phyloP scores from a whole-genome alignment of 2,113 vertebrate species.

The Aldabrachelys gigantea region DNA sequence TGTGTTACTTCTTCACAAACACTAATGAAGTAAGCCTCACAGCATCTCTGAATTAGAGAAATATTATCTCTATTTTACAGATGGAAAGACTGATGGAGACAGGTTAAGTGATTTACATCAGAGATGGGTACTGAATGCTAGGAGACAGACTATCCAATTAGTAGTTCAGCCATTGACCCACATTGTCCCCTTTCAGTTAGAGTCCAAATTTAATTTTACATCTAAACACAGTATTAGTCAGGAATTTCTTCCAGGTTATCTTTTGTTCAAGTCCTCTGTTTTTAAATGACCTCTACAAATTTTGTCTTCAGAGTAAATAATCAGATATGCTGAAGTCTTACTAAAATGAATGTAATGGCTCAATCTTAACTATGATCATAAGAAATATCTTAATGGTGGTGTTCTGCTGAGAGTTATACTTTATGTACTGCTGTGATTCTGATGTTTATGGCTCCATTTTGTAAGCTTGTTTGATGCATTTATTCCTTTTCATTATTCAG shows the following conservation, averaged over 20 bases:
- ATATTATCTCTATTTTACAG: neutral
- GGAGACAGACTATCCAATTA: neutral
- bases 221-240: neutral
- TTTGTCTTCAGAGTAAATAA: neutral
- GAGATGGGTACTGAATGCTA: neutral
- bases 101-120: neutral
- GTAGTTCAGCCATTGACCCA: neutral
- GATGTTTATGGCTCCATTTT: neutral
- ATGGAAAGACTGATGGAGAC: neutral
- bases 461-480: neutral
- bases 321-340: neutral
- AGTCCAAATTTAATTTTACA: neutral
- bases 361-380: neutral
- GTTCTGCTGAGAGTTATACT: neutral
- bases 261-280: neutral
- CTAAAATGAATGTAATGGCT: neutral
- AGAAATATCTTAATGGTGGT: neutral
- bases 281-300: neutral
- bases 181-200: neutral
- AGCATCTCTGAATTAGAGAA: neutral
- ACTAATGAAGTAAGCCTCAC: neutral
- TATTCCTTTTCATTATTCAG: slow-evolving; percentile 26
- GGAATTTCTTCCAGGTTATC: neutral
- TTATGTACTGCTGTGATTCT: neutral
- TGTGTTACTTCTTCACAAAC: neutral